Percentiles rank a stretch among this genome's conserved stretches.
phyloP scores from a whole-genome alignment of 1,140 invertebrate genomes.

The Tribolium castaneum region DNA sequence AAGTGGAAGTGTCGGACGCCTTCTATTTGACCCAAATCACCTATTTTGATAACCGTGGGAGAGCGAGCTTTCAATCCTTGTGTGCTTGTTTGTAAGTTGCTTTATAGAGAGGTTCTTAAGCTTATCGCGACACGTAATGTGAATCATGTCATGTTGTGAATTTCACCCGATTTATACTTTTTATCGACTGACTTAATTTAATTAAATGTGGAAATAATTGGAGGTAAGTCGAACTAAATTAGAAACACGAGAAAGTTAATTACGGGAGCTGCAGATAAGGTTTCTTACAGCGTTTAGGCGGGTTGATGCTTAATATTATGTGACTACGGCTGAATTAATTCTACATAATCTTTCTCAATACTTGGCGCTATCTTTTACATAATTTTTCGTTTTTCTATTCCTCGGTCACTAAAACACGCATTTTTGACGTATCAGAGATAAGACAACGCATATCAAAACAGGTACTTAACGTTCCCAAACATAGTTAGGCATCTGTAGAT shows the following conservation, averaged over 20 bases:
- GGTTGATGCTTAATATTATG: slow-evolving; percentile 31
- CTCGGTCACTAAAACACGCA: background rate
- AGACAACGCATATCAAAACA: background rate
- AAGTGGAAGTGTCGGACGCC: slow-evolving; percentile 43
- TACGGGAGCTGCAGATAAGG: slow-evolving; percentile 25
- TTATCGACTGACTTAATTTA: slow-evolving; percentile 14
- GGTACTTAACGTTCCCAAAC: slow-evolving; percentile 12
- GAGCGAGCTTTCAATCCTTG: background rate
- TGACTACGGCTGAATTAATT: slow-evolving; percentile 26
- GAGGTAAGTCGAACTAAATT: slow-evolving; percentile 32
- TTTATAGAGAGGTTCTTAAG: background rate
- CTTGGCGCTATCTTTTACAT: slow-evolving; percentile 20
- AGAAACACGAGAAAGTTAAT: slow-evolving; percentile 35
- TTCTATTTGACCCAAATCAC: slow-evolving; percentile 44
- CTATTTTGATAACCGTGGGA: slow-evolving; percentile 45
- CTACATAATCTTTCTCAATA: slow-evolving; percentile 27
- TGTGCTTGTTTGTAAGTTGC: slow-evolving; percentile 4
- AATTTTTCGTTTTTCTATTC: slow-evolving; percentile 7
- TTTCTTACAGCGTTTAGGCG: slow-evolving; percentile 34
- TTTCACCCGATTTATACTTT: background rate
- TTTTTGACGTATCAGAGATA: slow-evolving; percentile 18
- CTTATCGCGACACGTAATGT: slow-evolving; percentile 1
- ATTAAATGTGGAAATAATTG: slow-evolving; percentile 35
- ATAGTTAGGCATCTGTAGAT: slow-evolving; percentile 4
- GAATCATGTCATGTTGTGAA: slow-evolving; percentile 19